Base-by-base conservation (phyloP, 2,797 vertebrate genomes). In the Sebastiscus tertius region DNA sequence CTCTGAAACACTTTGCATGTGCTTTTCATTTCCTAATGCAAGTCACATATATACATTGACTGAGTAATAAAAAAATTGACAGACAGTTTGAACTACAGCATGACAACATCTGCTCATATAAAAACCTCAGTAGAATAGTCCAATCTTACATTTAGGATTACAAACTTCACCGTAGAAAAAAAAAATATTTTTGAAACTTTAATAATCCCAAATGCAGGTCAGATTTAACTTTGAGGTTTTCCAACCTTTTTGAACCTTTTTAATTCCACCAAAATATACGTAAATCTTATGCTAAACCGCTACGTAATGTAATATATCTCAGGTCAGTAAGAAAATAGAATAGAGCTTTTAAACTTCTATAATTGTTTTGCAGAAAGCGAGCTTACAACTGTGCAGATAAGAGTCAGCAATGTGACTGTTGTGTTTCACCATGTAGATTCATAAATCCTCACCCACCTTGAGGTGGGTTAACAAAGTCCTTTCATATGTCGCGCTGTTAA, bases 371-470 rank as follows among this genome's bases (percentile, higher is more conserved):
- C 26, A 58, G n/a, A 74, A 67, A 62, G 14, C 24, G 2, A 18
- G 42, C 22, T 59, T 33, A 46, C 18, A 27, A 18, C 13, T 33
- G 7, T 34, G 39, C 72, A 61, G 55, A 73, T 75, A 64, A 70
- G 13, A 29, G 13, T 39, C 49, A 49, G 34, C 76, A 71, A 39
- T 72, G 72, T 46, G 42, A 22, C 34, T 60, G 31, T 20, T 74
- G 67, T 79, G 8, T 74, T 60, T 60, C 18, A 54, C 68, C 3
- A 5, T 31, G 66, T 54, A 26, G 5, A 79, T 82, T 72, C 66
- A 75, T 86, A 74, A 88, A 79, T 80, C 80, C 73, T 77, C 68
- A 11, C 81, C 80, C 80, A 89, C 76, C 73, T 84, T 71, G 71
- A 68, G 63, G 22, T 63, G 55, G 42, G 42, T 80, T 78, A 89